Percentiles rank a stretch among this genome's conserved stretches.
Evolutionary conservation across 1,140 invertebrate species (phyloP).

Genomic region (Drosophila elegans): DNA sequence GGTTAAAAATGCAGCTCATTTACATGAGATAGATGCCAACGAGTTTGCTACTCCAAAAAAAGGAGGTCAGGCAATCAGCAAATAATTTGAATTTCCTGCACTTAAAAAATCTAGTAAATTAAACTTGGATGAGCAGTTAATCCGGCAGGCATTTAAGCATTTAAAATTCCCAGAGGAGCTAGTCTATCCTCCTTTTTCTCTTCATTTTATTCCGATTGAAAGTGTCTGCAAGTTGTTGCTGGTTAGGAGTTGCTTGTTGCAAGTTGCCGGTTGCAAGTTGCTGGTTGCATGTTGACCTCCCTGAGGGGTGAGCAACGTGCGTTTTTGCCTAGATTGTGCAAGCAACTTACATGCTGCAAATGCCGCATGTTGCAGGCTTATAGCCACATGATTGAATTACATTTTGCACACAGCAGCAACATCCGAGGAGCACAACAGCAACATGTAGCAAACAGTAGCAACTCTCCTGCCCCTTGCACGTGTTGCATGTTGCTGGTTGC

Average conservation of each 20-base stretch:
- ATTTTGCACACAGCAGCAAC: constrained; percentile 67
- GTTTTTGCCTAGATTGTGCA: constrained; percentile 70
- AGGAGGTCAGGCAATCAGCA: constrained; percentile 41
- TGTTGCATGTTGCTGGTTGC: constrained; percentile 51
- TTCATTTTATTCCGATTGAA: constrained; percentile 5
- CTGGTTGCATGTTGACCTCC: constrained; percentile 65
- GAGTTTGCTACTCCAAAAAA: constrained; percentile 19
- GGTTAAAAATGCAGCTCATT: constrained; percentile 36
- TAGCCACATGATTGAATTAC: constrained; percentile 78
- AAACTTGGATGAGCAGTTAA: constrained; percentile 41
- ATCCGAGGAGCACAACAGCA: constrained; percentile 40
- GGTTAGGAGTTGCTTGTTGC: constrained; percentile 3
- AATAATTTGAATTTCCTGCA: constrained; percentile 52
- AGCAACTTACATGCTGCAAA: constrained; percentile 53
- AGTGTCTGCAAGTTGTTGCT: constrained; percentile 24
- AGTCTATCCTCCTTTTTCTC: constrained; percentile 12
- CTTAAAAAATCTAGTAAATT: constrained; percentile 12
- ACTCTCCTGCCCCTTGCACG: constrained; percentile 53
- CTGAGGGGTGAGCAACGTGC: constrained; percentile 78
- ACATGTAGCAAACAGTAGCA: constrained; percentile 66
- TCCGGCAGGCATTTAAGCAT: constrained; percentile 39
- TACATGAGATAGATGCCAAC: constrained; percentile 24
- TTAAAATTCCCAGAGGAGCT: constrained; percentile 35
- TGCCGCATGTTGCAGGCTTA: constrained; percentile 54
- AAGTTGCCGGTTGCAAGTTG: constrained; percentile 10